These are phyloP conservation scores for Lottia gigantea DNA, from an alignment of 2,888 invertebrate genomes.

Conservation along the genomic window DNA sequence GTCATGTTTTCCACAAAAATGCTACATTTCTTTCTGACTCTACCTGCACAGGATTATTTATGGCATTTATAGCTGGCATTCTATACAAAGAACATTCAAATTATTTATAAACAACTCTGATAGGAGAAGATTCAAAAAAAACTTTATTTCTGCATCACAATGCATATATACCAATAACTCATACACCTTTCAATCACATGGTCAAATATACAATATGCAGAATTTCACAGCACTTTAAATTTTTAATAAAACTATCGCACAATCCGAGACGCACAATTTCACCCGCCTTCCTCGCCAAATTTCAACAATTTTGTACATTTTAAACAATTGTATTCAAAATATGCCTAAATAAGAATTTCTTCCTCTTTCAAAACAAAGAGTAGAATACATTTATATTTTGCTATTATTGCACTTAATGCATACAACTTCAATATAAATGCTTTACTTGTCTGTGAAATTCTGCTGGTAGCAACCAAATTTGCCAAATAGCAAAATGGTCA, in stretches of 20 bases:
- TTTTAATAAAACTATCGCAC: constrained; percentile 21
- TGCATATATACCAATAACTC: constrained; percentile 24
- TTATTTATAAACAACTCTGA: not conserved
- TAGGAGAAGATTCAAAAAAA: constrained; percentile 17
- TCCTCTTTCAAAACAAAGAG: constrained; percentile 2
- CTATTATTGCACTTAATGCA: constrained; percentile 11
- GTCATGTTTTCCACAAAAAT: too few relatives aligned
- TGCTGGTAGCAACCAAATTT: constrained; percentile 4
- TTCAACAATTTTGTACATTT: constrained; percentile 13
- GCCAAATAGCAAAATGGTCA: too few relatives aligned
- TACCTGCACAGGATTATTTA: too few relatives aligned
- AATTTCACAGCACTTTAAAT: constrained; percentile 25
- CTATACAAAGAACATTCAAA: not conserved
- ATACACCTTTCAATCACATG: constrained; percentile 23
- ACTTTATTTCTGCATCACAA: constrained; percentile 25
- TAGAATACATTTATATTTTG: not conserved
- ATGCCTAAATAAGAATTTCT: constrained; percentile 5
- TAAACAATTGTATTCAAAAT: constrained; percentile 11
- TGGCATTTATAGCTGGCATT: too few relatives aligned
- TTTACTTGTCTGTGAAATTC: constrained; percentile 23
- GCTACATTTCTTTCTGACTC: too few relatives aligned
- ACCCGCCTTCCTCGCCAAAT: constrained; percentile 22
- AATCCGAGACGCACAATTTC: constrained; percentile 15
- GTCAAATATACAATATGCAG: constrained; percentile 23
- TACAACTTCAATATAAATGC: constrained; percentile 1